phyloP scores from a whole-genome alignment of 2,888 invertebrate species.

The Sinodicranocentrus sp. region DNA sequence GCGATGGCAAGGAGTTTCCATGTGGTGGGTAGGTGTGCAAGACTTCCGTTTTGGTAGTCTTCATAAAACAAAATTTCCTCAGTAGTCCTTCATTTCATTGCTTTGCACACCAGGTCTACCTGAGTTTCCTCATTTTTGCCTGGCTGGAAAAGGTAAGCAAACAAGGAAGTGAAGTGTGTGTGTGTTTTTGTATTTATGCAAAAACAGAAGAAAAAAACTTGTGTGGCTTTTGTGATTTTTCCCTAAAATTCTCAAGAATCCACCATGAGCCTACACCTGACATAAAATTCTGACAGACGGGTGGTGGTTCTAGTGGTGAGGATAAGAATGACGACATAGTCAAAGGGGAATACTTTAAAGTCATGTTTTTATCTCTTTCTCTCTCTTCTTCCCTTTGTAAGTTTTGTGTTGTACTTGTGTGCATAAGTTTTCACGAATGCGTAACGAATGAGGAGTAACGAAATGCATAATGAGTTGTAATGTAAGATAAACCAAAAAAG shows the following conservation, averaged over 20 bases:
- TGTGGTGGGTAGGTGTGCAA: too few relatives aligned
- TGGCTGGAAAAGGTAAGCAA: conserved; percentile 57
- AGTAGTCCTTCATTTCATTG: too few relatives aligned
- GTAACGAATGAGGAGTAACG: conserved; percentile 6
- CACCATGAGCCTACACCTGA: conserved; percentile 3
- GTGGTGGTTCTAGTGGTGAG: conserved; percentile 1
- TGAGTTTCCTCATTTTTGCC: too few relatives aligned
- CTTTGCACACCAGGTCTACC: too few relatives aligned
- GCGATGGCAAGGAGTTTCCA: too few relatives aligned
- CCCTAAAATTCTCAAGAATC: background rate
- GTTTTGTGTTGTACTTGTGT: too few relatives aligned
- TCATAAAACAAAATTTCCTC: too few relatives aligned
- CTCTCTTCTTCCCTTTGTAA: background rate
- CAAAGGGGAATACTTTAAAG: too few relatives aligned
- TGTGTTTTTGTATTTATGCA: conserved; percentile 28
- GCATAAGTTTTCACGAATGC: background rate
- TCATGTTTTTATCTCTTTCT: too few relatives aligned
- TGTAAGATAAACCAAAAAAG: background rate
- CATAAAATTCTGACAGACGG: background rate
- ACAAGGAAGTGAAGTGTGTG: conserved; percentile 35
- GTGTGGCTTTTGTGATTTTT: conserved; percentile 16
- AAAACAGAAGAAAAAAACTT: background rate
- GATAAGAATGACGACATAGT: conserved; percentile 4
- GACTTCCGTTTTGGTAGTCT: too few relatives aligned
- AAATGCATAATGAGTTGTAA: background rate